A percentile compares a stretch with the other conserved stretches of the same genome.
These are phyloP conservation scores for Leptatherina wallacei DNA, from an alignment of 2,797 vertebrate species.

Conservation along the genomic window DNA sequence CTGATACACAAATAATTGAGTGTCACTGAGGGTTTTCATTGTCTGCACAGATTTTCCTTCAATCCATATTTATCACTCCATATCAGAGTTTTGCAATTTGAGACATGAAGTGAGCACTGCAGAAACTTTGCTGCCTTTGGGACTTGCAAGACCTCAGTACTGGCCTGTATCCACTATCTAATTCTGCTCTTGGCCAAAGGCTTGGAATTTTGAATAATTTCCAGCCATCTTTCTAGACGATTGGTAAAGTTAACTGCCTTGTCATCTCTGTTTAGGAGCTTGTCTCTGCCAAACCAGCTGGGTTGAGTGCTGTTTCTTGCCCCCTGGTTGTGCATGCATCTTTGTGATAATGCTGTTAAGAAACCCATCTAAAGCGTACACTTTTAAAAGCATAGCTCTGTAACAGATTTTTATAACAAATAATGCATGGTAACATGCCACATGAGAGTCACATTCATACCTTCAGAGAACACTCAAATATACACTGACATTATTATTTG, in stretches of 20 bases:
- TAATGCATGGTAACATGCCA: conserved; percentile 33
- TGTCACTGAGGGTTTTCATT: neutral
- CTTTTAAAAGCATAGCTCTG: too few relatives aligned
- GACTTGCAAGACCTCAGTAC: neutral
- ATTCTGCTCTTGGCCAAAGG: neutral
- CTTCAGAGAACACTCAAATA: conserved; percentile 12
- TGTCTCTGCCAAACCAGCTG: neutral
- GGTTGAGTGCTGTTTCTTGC: neutral
- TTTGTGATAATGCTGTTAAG: neutral
- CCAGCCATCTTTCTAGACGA: neutral
- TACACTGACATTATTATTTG: conserved; percentile 15
- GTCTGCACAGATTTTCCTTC: neutral
- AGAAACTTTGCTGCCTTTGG: neutral
- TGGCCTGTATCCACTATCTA: neutral
- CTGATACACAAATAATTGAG: too few relatives aligned
- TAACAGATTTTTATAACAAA: neutral
- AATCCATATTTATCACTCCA: neutral
- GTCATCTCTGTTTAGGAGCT: conserved; percentile 1
- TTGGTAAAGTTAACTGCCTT: conserved; percentile 1
- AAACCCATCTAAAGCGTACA: neutral
- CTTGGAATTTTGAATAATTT: conserved; percentile 10
- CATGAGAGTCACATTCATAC: conserved; percentile 34
- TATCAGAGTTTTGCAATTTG: neutral
- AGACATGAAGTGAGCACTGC: neutral
- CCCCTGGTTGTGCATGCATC: neutral